Percentiles rank a stretch among this genome's conserved stretches.
Conservation (phyloP, 2,888 invertebrate genomes). For the Coenonympha glycerion region DNA sequence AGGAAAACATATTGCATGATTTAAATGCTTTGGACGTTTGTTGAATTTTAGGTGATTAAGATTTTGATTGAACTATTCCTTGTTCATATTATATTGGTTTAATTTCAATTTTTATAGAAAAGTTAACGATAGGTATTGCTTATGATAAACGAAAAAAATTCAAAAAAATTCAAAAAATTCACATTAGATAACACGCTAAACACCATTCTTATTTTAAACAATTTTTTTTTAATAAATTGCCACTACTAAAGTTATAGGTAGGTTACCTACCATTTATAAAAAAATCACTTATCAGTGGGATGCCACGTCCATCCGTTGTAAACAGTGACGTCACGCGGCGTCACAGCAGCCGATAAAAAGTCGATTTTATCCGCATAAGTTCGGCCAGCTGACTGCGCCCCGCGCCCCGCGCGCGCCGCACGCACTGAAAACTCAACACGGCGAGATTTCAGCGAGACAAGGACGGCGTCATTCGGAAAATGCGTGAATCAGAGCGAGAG, state of each 20-base stretch:
- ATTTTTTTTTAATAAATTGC: no score
- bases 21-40: slow-evolving; percentile 42
- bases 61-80: neutral
- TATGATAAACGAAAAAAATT: no score
- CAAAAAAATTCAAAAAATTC: no score
- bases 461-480: slow-evolving; percentile 35
- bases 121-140: no score
- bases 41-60: slow-evolving; percentile 25
- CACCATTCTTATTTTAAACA: no score
- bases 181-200: no score
- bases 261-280: no score
- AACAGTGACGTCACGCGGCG: slow-evolving; percentile 76
- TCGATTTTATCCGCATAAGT: slow-evolving; percentile 75
- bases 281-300: slow-evolving; percentile 8
- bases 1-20: slow-evolving; percentile 65
- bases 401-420: slow-evolving; percentile 45
- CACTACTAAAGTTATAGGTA: no score
- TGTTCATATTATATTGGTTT: neutral
- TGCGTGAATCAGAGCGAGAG: slow-evolving; percentile 40
- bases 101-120: neutral
- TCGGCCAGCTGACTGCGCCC: slow-evolving; percentile 73
- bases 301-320: slow-evolving; percentile 49
- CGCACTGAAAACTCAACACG: slow-evolving; percentile 63
- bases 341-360: slow-evolving; percentile 73
- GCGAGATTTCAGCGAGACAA: slow-evolving; percentile 62